These are phyloP conservation scores for Tetramorium parvispinum DNA, from an alignment of 1,140 invertebrate species.

Conservation along the genomic window DNA sequence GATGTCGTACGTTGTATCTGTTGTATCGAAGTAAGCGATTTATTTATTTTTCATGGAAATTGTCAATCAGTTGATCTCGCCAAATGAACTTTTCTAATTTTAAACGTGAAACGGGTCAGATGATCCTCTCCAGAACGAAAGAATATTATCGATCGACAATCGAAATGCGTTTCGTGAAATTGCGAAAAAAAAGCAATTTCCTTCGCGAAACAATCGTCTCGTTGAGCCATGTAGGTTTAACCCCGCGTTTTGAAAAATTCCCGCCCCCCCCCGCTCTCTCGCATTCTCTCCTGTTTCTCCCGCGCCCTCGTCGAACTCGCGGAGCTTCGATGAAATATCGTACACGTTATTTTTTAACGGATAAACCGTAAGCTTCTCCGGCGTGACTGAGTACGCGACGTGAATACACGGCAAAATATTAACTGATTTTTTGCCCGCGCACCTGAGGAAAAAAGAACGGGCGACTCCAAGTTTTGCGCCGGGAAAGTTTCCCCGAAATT, in stretches of 20 bases:
- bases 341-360: slow-evolving; percentile 59
- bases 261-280: neutral
- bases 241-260: slow-evolving; percentile 48
- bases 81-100: slow-evolving; percentile 44
- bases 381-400: slow-evolving; percentile 54
- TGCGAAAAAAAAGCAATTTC: slow-evolving; percentile 60
- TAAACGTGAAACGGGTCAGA: neutral
- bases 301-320: slow-evolving; percentile 15
- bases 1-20: neutral
- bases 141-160: slow-evolving; percentile 35
- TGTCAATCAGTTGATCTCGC: slow-evolving; percentile 27
- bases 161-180: slow-evolving; percentile 15
- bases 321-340: slow-evolving; percentile 53
- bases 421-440: slow-evolving; percentile 43
- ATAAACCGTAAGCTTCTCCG: slow-evolving; percentile 50
- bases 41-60: slow-evolving; percentile 44
- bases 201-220: slow-evolving; percentile 54
- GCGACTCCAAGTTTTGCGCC: slow-evolving; percentile 37
- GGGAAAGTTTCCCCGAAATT: slow-evolving; percentile 46
- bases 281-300: neutral
- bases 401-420: slow-evolving; percentile 58
- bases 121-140: slow-evolving; percentile 9
- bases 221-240: slow-evolving; percentile 55
- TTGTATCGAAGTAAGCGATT: slow-evolving; percentile 38
- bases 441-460: slow-evolving; percentile 3